Percentiles rank a stretch among this genome's conserved stretches.
Evolutionary conservation across 37 sponge, comb jelly and placozoan genomes (phyloP).

Genomic region (Halichondria panicea): DNA sequence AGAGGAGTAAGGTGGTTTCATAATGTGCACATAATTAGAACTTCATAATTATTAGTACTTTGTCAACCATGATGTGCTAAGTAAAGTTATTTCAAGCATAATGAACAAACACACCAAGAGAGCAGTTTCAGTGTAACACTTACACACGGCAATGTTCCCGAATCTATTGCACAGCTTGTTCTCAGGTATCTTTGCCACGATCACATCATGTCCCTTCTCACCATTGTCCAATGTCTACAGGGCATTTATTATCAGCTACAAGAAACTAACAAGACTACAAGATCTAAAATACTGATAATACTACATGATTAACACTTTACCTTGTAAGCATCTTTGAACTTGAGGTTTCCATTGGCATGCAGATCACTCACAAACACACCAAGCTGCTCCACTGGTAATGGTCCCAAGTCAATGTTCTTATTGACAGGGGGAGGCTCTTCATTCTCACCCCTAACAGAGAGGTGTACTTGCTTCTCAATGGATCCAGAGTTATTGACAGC

Average conservation of each 20-base stretch:
- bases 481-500: constrained; percentile 20
- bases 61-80: too few relatives aligned
- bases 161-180: constrained; percentile 43
- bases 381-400: constrained; percentile 35
- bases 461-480: constrained; percentile 12
- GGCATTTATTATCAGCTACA: background rate
- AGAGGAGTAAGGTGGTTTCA: too few relatives aligned
- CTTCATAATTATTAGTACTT: too few relatives aligned
- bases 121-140: too few relatives aligned
- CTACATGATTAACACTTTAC: constrained; percentile 11
- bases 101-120: too few relatives aligned
- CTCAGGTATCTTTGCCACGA: background rate
- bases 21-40: too few relatives aligned
- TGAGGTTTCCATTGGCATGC: constrained; percentile 39
- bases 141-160: constrained; percentile 51
- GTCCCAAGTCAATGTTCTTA: too few relatives aligned
- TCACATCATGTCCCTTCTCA: background rate
- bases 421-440: background rate
- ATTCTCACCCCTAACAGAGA: constrained; percentile 13
- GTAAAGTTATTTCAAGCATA: too few relatives aligned
- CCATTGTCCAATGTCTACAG: constrained; percentile 8
- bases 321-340: constrained; percentile 23
- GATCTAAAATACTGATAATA: background rate
- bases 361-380: constrained; percentile 26
- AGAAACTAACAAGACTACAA: background rate